Conservation (phyloP, 64 coral and sea anemone genomes). For the Platygyra sinensis region DNA sequence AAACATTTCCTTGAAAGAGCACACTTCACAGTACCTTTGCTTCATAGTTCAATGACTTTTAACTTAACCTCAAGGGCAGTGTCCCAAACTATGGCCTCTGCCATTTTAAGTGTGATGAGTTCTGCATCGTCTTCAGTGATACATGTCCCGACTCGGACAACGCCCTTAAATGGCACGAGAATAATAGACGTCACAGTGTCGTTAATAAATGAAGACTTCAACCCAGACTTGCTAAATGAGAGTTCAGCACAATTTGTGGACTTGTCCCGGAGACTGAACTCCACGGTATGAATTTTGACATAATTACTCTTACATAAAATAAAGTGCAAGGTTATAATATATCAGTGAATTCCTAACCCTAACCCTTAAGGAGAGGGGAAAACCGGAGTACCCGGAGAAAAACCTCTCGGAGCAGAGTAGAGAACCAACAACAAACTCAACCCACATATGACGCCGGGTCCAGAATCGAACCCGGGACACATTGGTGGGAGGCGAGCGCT, state of each 20-base stretch:
- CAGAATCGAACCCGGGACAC: too few relatives aligned
- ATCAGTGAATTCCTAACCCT: too few relatives aligned
- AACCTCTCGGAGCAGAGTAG: too few relatives aligned
- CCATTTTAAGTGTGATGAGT: not conserved
- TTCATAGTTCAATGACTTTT: not conserved
- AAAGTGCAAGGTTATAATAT: too few relatives aligned
- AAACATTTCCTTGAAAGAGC: too few relatives aligned
- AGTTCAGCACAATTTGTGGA: not conserved
- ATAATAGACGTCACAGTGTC: not conserved
- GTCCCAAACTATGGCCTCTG: too few relatives aligned
- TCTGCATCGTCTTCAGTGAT: not conserved
- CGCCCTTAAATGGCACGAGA: not conserved
- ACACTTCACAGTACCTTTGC: not conserved
- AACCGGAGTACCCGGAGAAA: too few relatives aligned
- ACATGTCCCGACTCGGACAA: not conserved
- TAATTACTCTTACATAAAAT: not conserved
- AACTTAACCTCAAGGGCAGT: not conserved
- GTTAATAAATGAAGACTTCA: constrained; percentile 15
- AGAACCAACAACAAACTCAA: too few relatives aligned
- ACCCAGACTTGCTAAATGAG: not conserved
- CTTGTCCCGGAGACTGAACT: constrained; percentile 6
- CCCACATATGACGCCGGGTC: too few relatives aligned
- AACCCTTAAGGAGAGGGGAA: too few relatives aligned
- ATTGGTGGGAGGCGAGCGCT: too few relatives aligned
- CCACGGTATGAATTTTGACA: not conserved